A percentile compares a stretch with the other conserved stretches of the same genome.
phyloP scores from a whole-genome alignment of 23 tunicate species.

The Styela plicata region DNA sequence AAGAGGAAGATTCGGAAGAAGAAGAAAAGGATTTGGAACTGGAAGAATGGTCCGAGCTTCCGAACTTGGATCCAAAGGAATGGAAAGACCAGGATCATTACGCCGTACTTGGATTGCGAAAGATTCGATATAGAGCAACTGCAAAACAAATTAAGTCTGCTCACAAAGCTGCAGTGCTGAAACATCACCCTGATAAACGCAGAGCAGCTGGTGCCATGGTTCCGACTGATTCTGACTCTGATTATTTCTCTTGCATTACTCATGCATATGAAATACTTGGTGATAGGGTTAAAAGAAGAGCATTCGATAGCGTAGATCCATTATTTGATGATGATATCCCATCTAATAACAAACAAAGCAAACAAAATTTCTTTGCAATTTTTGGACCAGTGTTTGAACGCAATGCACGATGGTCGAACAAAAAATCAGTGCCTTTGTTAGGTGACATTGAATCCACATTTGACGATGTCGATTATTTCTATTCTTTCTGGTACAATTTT shows the following conservation, averaged over 20 bases:
- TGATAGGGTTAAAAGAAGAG: constrained; percentile 19
- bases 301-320: constrained; percentile 17
- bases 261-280: constrained; percentile 40
- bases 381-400: constrained; percentile 79
- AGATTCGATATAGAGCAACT: constrained; percentile 72
- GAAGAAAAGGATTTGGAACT: constrained; percentile 5
- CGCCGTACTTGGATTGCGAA: constrained; percentile 69
- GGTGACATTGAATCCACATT: constrained; percentile 55
- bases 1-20: constrained; percentile 20
- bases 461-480: constrained; percentile 77
- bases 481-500: constrained; percentile 89
- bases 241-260: constrained; percentile 85
- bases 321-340: constrained; percentile 81
- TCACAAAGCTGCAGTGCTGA: constrained; percentile 66
- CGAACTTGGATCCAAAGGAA: constrained; percentile 70
- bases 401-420: constrained; percentile 76
- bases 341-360: constrained; percentile 40
- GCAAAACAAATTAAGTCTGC: constrained; percentile 78
- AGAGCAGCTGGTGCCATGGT: constrained; percentile 53
- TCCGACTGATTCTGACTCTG: constrained; percentile 40
- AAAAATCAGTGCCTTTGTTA: constrained; percentile 62
- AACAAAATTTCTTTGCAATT: constrained; percentile 54
- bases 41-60: constrained; percentile 13
- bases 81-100: constrained; percentile 99
- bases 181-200: constrained; percentile 94